Base-by-base conservation (phyloP, 2,797 vertebrate genomes). In the Sitta carolinensis region DNA sequence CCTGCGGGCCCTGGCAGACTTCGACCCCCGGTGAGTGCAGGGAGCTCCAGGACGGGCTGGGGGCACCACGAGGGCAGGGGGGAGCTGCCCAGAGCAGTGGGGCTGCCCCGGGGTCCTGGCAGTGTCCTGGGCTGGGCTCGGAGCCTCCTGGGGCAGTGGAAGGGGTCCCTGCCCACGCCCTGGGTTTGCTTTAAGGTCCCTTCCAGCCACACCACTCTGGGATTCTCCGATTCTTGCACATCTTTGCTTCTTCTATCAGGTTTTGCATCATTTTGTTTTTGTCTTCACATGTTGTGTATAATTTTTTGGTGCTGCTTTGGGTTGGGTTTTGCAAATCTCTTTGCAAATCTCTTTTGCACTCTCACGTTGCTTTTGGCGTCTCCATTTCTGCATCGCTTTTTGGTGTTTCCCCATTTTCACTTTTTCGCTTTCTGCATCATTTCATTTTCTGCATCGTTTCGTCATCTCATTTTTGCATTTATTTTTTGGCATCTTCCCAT, bases 1-100 rank as follows among this genome's bases (percentile, higher is more conserved):
- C 29, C 98, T 99, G 89, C 98, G 98, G 96, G 97, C 98, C 3
- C 97, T 99, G 14, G 99, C 99, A 0, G 99, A 99, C 95, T 99
- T 99, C 1, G 99, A 99, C 89, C 98, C 99, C 58, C 98, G 98
- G 99, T 99, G 97, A 94, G 98, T 23, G 42, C 4, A 1, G 40
- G 40, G 47, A 54, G 52, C 1, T 0, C 54, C 11, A 3, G 62
- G 69, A 14, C 10, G 42, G 22, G n/a, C 5, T 13, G 16, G 42
- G 15, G 26, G 22, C 15, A 21, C 12, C 38, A 8, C 32, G 9
- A 43, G 5, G 9, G 4, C 15, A 5, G 50, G 43, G 21, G 38
- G 21, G 4, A 32, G 30, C 1, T 48, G 34, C 5, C 55, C 62
- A 12, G 18, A 32, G 77, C 0, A 61, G 40, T 32, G 61, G 34